A percentile compares a stretch with the other conserved stretches of the same genome.
Evolutionary conservation across 1,140 invertebrate genomes (phyloP).

Genomic region (Cardiocondyla obscurior): DNA sequence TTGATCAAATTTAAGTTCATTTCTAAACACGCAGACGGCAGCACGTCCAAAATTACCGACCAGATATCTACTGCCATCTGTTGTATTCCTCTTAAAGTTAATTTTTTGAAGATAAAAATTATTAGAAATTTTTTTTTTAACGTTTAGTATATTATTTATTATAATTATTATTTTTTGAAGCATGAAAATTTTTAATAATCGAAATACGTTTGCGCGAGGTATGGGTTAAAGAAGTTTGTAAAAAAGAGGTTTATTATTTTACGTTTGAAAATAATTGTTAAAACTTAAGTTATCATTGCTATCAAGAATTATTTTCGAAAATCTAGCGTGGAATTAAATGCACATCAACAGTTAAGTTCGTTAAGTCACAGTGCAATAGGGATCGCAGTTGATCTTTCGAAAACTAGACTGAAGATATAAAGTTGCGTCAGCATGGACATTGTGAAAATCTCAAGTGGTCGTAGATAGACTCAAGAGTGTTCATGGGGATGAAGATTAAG

Average conservation of each 20-base stretch:
- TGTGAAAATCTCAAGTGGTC: constrained; percentile 76
- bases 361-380: constrained; percentile 36
- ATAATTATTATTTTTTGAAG: too few relatives aligned
- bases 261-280: background rate
- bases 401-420: constrained; percentile 63
- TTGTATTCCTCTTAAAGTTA: constrained; percentile 56
- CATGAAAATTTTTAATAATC: too few relatives aligned
- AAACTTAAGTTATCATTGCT: constrained; percentile 3
- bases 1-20: constrained; percentile 74
- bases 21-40: constrained; percentile 73
- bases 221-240: background rate
- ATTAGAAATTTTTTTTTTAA: background rate
- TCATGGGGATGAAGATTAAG: constrained; percentile 79
- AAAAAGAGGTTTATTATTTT: background rate
- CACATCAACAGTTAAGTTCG: constrained; percentile 37
- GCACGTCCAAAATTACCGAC: constrained; percentile 81
- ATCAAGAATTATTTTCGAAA: background rate
- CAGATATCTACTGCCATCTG: constrained; percentile 77
- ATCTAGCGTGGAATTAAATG: background rate
- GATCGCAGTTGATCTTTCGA: constrained; percentile 44
- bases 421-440: constrained; percentile 67
- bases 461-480: constrained; percentile 74
- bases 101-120: background rate
- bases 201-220: too few relatives aligned
- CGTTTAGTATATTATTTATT: too few relatives aligned